Percentiles rank a stretch among this genome's conserved stretches.
Evolutionary conservation across 2,888 invertebrate genomes (phyloP).

Genomic region (Drosophila leonis): DNA sequence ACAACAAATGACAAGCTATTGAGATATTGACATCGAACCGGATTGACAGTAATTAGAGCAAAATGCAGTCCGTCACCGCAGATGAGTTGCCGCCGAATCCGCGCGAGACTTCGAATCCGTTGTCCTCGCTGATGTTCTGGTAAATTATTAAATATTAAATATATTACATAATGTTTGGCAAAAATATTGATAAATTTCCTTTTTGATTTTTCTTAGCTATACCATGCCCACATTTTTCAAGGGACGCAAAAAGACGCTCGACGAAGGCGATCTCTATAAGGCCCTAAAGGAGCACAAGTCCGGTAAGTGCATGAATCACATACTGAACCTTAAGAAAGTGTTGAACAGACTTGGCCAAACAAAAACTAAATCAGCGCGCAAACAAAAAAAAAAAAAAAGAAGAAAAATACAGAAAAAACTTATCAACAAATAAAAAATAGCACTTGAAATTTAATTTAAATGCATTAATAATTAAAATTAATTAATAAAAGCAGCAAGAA

Average conservation of each 20-base stretch:
- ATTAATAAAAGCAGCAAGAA: not conserved
- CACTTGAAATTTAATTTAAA: not conserved
- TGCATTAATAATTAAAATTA: not conserved
- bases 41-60: constrained; percentile 45
- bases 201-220: constrained; percentile 87
- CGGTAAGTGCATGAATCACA: constrained; percentile 71
- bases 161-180: constrained; percentile 3
- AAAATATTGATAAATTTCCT: not conserved
- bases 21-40: constrained; percentile 36
- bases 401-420: not conserved
- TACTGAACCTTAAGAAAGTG: not conserved
- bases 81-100: constrained; percentile 87
- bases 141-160: constrained; percentile 50
- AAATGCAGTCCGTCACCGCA: constrained; percentile 85
- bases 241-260: constrained; percentile 90
- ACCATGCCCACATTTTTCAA: constrained; percentile 91
- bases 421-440: not conserved
- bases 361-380: not conserved
- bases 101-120: constrained; percentile 86
- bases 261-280: constrained; percentile 90
- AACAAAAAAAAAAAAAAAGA: not conserved
- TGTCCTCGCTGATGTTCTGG: constrained; percentile 89
- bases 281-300: constrained; percentile 90
- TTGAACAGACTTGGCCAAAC: not conserved
- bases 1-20: constrained; percentile 58